Conservation (phyloP, 2,113 vertebrate genomes). For the Ceyx melanurus region DNA sequence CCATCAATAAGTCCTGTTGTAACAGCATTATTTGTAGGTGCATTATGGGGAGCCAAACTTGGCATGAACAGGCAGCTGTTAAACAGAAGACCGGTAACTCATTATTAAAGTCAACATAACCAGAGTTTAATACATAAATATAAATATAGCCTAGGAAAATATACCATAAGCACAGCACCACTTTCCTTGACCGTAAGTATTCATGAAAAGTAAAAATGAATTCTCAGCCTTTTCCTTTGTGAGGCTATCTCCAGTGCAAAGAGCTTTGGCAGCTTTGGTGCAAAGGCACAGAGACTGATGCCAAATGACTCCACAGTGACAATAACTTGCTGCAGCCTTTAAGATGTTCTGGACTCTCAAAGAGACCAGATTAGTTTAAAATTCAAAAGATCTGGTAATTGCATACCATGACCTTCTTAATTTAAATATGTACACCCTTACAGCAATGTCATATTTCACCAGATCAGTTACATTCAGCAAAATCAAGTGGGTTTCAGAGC, state of each 20-base stretch:
- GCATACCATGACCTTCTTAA: background rate
- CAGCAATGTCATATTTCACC: background rate
- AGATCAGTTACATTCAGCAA: background rate
- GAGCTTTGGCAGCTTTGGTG: background rate
- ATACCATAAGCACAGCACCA: background rate
- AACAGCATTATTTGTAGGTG: conserved; percentile 86
- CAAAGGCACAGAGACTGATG: background rate
- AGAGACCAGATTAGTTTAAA: background rate
- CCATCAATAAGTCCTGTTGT: conserved; percentile 88
- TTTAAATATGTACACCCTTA: background rate
- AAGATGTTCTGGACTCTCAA: background rate
- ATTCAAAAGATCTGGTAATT: background rate
- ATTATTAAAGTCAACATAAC: background rate
- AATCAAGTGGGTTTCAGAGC: background rate
- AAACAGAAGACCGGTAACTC: background rate
- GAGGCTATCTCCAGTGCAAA: background rate
- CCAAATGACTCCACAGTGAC: accelerated
- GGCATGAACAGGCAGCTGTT: conserved; percentile 93
- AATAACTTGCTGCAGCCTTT: background rate
- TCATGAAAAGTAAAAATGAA: background rate
- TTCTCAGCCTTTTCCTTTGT: background rate
- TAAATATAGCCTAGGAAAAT: background rate
- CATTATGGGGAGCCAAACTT: conserved; percentile 95
- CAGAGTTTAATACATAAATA: background rate
- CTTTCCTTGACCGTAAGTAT: background rate